These are phyloP conservation scores for Zele albiditarsus DNA, from an alignment of 2,888 invertebrate species.

Conservation along the genomic window DNA sequence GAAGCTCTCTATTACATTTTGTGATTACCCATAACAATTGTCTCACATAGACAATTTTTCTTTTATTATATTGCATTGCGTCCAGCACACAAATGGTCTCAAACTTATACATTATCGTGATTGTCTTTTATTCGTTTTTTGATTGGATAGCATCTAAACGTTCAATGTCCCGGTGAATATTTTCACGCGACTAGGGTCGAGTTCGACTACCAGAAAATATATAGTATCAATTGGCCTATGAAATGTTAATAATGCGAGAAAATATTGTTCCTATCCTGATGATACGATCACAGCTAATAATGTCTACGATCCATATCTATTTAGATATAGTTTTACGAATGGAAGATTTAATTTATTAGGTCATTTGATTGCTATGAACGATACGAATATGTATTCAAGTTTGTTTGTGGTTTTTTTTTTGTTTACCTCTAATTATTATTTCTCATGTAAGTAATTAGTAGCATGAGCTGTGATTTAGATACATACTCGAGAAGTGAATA, in stretches of 20 bases:
- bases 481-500: conserved; percentile 69
- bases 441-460: conserved; percentile 69
- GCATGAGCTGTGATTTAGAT: conserved; percentile 73
- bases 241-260: neutral
- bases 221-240: neutral
- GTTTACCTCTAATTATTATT: conserved; percentile 48
- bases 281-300: neutral
- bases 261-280: conserved; percentile 9
- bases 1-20: conserved; percentile 29
- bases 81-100: conserved; percentile 33
- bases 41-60: neutral
- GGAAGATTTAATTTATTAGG: conserved; percentile 15
- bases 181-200: neutral
- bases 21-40: conserved; percentile 1
- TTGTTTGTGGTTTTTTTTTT: conserved; percentile 31
- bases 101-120: conserved; percentile 2
- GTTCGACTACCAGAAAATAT: neutral
- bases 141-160: neutral
- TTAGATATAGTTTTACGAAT: neutral
- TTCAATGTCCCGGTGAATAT: neutral
- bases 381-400: conserved; percentile 32
- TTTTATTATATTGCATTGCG: neutral
- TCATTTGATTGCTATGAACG: conserved; percentile 2
- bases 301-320: neutral
- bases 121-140: neutral